Percentiles rank a stretch among this genome's conserved stretches.
Evolutionary conservation across 2,797 vertebrate genomes (phyloP).

Genomic region (Ctenosaura bakeri): DNA sequence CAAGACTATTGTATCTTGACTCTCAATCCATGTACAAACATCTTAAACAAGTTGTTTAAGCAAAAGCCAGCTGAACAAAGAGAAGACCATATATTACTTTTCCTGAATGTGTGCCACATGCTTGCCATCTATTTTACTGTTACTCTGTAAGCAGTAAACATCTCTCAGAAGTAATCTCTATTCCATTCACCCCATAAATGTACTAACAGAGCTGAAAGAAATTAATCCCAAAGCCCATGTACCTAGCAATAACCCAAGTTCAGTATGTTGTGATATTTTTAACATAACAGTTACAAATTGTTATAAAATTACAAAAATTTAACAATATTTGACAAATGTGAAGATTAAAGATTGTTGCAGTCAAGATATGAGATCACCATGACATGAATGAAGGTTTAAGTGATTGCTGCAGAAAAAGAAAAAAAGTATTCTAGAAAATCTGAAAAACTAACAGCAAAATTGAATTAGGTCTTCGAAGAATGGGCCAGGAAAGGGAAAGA

Average conservation of each 20-base stretch:
- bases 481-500: neutral
- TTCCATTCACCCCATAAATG: rapidly evolving
- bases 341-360: neutral
- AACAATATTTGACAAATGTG: neutral
- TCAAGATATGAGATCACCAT: neutral
- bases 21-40: constrained; percentile 52
- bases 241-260: rapidly evolving
- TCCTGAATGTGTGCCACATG: neutral
- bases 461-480: neutral
- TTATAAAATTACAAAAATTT: neutral
- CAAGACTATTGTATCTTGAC: neutral
- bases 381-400: neutral
- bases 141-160: constrained; percentile 36
- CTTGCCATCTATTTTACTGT: neutral
- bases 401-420: neutral
- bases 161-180: neutral
- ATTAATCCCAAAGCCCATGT: neutral
- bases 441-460: neutral
- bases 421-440: neutral
- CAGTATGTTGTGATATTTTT: neutral
- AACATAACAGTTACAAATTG: neutral
- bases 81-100: constrained; percentile 3
- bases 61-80: constrained; percentile 69
- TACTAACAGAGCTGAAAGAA: constrained; percentile 27
- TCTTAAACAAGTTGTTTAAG: constrained; percentile 46